These are phyloP conservation scores for Syncerus caffer DNA, from an alignment of 2,797 vertebrate species.

Conservation along the genomic window DNA sequence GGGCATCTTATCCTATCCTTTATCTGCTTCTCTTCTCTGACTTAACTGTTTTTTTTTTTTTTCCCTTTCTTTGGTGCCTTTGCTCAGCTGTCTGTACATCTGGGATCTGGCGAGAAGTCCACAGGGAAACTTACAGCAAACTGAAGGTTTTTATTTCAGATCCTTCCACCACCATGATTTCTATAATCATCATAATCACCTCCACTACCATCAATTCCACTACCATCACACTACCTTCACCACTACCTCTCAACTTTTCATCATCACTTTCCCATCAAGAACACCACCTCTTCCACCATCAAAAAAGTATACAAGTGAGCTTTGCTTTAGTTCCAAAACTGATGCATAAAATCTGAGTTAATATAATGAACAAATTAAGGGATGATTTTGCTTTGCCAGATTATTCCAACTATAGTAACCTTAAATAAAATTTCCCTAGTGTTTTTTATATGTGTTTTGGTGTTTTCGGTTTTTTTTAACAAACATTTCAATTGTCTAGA, in stretches of 20 bases:
- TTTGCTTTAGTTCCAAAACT: neutral
- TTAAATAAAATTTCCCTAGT: constrained; percentile 7
- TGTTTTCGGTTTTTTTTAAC: neutral
- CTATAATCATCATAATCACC: neutral
- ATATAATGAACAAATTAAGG: constrained; percentile 1
- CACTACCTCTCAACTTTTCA: neutral
- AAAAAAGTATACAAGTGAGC: neutral
- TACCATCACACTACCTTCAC: neutral
- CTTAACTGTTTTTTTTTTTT: neutral
- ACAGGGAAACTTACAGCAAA: neutral
- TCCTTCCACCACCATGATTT: neutral
- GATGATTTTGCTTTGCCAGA: constrained; percentile 40
- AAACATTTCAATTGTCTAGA: constrained; percentile 38
- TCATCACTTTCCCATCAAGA: neutral
- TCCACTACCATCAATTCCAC: no score
- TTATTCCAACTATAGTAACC: neutral
- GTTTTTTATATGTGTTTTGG: constrained; percentile 14
- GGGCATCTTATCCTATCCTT: neutral
- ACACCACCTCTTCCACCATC: neutral
- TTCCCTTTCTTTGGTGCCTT: neutral
- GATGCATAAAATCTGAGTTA: neutral
- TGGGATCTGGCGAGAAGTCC: neutral
- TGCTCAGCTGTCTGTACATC: neutral
- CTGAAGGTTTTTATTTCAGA: neutral
- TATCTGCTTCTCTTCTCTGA: neutral